Evolutionary conservation across 2,888 invertebrate genomes (phyloP).

Genomic region (Linnaemya vulpina): DNA sequence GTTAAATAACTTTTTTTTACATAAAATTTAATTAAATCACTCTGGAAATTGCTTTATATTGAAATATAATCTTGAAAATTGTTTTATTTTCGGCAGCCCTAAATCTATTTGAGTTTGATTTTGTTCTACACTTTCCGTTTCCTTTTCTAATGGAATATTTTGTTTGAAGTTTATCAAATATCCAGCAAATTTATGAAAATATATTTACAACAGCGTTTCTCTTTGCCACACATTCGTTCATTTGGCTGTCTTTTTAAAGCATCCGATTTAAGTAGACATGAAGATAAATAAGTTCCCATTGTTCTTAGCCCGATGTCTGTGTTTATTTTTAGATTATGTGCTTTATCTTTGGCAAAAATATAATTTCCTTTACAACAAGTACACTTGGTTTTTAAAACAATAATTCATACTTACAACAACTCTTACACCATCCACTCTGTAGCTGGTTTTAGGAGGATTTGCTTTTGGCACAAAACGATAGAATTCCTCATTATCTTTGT

Average conservation of each 20-base stretch:
- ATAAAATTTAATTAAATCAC: too few relatives aligned
- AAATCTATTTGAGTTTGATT: background rate
- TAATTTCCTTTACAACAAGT: conserved; percentile 44
- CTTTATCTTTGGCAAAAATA: conserved; percentile 57
- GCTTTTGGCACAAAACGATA: conserved; percentile 90
- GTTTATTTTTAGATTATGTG: conserved; percentile 36
- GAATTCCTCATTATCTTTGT: conserved; percentile 93
- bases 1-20: too few relatives aligned
- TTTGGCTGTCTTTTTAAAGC: background rate
- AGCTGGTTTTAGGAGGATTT: conserved; percentile 88
- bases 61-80: background rate
- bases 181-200: background rate
- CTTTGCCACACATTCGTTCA: background rate
- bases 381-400: conserved; percentile 21
- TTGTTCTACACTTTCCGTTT: background rate
- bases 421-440: conserved; percentile 86
- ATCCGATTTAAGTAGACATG: background rate
- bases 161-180: background rate
- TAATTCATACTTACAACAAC: conserved; percentile 85
- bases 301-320: background rate
- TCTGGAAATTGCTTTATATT: background rate
- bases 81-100: background rate
- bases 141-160: background rate
- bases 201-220: background rate
- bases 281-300: background rate